Evolutionary conservation across 2,113 vertebrate genomes (phyloP), one percentile per base, ranked within the genome.

Genomic region (Parotia lawesii): DNA sequence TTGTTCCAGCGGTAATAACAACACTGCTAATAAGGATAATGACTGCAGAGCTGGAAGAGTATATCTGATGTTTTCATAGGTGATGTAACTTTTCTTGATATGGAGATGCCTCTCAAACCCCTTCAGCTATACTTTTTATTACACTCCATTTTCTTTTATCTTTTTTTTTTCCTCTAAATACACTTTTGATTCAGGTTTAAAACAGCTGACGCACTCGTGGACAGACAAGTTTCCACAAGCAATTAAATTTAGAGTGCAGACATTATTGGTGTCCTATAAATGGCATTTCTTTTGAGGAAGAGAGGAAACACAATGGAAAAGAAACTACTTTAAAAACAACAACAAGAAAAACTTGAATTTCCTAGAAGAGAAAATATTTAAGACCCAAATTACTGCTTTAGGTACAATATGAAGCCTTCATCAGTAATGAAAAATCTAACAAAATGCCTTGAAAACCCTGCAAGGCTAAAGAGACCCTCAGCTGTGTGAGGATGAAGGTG

Each of bases 111-210:
- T 10, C 37, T 90, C 56, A 66, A 91, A 87, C 31, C 87, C 91
- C 93, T 94, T 94, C 83, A 95, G 93, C 92, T 93, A 93, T 86
- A 47, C 25, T 71, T 95, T 92, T 91, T 94, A 93, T 95, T 94
- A 9, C 65, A 48, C 50, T 74, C 10, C 4, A n/a, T 69, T 85
- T 90, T 75, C 77, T 92, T 92, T 93, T 72, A 80, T 94, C 24
- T 38, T 47, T 48, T 70, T 64, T 66, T 72, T 56, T 57, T 21
- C 1, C 17, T 87, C 61, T 83, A 83, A 66, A 87, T 81, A 29
- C 31, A 40, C 17, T 85, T 60, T 58, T 71, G 56, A 77, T 95
- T 92, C 67, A 90, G 28, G 35, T 83, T 51, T 80, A 64, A 85
- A 94, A 77, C 85, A 95, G 78, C 78, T 97, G 89, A 94, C 6